phyloP scores from a whole-genome alignment of 2,797 vertebrate species.

The Falco peregrinus region DNA sequence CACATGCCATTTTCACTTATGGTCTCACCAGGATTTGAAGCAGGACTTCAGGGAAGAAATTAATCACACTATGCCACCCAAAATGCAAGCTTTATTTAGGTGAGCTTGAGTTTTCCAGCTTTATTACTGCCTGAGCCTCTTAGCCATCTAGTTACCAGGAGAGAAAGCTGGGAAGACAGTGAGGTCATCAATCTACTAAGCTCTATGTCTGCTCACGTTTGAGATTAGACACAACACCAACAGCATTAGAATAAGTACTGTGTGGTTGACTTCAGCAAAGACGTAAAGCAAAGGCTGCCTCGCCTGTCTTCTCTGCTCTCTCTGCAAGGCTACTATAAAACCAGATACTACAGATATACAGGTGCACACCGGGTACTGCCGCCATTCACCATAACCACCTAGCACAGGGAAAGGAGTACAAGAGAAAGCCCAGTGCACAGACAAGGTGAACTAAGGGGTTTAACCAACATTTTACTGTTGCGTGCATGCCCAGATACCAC shows the following conservation, averaged over 20 bases:
- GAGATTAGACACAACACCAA: conserved; percentile 71
- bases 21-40: not conserved
- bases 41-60: not conserved
- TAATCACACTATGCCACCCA: not conserved
- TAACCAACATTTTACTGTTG: not conserved
- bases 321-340: not conserved
- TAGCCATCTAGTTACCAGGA: conserved; percentile 38
- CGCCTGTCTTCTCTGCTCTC: not conserved
- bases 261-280: conserved; percentile 9
- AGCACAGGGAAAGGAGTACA: not conserved
- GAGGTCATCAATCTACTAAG: conserved; percentile 69
- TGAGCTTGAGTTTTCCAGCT: conserved; percentile 12
- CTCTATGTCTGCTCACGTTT: conserved; percentile 68
- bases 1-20: not conserved
- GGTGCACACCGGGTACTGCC: not conserved
- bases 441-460: not conserved
- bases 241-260: conserved; percentile 45
- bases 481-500: not conserved
- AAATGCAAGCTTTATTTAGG: conserved; percentile 20
- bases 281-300: conserved; percentile 3
- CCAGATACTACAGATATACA: not conserved
- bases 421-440: not conserved
- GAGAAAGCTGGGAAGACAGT: conserved; percentile 56
- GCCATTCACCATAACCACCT: not conserved
- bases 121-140: conserved; percentile 9